Conservation (phyloP, 1,140 invertebrate species). For the Matsumurasca onukii region DNA sequence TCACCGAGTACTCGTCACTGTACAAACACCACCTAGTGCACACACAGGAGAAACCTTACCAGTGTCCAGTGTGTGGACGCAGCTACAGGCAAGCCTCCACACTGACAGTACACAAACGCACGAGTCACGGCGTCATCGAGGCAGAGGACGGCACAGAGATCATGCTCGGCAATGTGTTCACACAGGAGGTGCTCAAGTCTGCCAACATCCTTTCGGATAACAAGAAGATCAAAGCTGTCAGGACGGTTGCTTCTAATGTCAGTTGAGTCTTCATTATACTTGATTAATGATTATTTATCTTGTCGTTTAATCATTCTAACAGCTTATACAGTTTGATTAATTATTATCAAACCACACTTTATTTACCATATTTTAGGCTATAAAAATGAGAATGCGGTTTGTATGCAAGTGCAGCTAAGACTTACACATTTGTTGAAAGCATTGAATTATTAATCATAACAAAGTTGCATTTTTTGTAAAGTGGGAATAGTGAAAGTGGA, state of each 20-base stretch:
- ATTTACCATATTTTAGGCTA: no score
- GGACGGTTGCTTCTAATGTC: neutral
- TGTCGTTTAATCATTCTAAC: no score
- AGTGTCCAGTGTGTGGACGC: constrained; percentile 58
- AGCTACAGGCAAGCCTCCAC: constrained; percentile 63
- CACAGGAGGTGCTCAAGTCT: constrained; percentile 26
- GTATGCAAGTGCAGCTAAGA: no score
- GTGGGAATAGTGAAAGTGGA: no score
- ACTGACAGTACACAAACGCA: constrained; percentile 60
- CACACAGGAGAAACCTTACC: constrained; percentile 61
- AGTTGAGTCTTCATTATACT: no score
- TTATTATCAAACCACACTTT: no score
- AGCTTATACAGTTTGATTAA: no score
- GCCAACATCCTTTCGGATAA: neutral
- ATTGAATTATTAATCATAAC: no score
- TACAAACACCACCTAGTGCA: constrained; percentile 74
- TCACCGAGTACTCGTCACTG: constrained; percentile 73
- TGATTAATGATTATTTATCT: no score
- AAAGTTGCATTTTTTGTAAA: no score
- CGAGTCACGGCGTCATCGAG: constrained; percentile 46
- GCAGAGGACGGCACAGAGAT: constrained; percentile 36
- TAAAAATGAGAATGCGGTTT: no score
- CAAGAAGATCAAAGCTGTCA: neutral
- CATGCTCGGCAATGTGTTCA: constrained; percentile 34
- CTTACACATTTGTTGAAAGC: no score